Evolutionary conservation across 2,797 vertebrate genomes (phyloP).

Genomic region (Hypotaenidia philippensis): DNA sequence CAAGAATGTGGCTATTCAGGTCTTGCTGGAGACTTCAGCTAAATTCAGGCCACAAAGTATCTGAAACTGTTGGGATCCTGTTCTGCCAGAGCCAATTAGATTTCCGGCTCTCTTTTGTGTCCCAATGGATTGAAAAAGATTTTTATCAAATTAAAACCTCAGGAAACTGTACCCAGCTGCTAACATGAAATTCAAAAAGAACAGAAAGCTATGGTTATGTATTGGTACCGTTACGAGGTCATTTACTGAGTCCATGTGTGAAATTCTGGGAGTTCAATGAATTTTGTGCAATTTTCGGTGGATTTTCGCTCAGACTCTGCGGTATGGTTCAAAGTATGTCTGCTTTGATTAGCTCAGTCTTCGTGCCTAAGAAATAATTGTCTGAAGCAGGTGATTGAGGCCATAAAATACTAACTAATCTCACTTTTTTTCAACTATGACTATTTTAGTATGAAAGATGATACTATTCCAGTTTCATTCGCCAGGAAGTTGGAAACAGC

Average conservation of each 20-base stretch:
- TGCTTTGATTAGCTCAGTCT: neutral
- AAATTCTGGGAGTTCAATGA: neutral
- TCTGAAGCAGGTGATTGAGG: neutral
- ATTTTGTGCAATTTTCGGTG: neutral
- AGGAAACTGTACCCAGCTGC: conserved; percentile 40
- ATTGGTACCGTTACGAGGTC: conserved; percentile 26
- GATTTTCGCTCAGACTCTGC: neutral
- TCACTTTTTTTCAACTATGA: neutral
- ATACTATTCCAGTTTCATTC: neutral
- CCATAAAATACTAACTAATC: conserved; percentile 10
- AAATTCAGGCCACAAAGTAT: neutral
- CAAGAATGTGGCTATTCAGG: conserved; percentile 48
- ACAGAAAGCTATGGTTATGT: conserved; percentile 29
- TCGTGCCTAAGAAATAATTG: neutral
- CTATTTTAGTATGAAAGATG: conserved; percentile 28
- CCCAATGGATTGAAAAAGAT: conserved; percentile 16
- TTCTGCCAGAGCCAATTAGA: neutral
- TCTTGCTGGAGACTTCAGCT: conserved; percentile 42
- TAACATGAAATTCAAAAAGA: conserved; percentile 58
- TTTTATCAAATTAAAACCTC: conserved; percentile 53
- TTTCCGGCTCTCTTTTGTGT: conserved; percentile 46
- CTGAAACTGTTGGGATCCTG: conserved; percentile 18
- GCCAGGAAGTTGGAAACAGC: neutral
- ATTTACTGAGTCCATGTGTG: neutral
- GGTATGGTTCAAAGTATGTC: neutral